Evolutionary conservation across 2,888 invertebrate species (phyloP).

Genomic region (Eristalis tenax): DNA sequence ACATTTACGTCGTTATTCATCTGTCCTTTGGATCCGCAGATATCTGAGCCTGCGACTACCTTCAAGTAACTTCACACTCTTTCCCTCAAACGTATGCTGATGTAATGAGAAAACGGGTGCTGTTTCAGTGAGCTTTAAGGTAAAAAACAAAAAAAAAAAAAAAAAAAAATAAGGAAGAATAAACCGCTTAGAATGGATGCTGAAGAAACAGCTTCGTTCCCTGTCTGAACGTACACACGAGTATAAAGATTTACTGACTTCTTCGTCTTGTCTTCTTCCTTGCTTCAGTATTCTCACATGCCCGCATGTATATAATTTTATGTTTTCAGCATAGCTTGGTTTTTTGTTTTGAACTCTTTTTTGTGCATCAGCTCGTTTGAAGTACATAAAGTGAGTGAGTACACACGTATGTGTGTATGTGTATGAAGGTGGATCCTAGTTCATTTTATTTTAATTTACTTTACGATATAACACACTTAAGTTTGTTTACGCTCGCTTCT

Average conservation of each 20-base stretch:
- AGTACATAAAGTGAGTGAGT: not conserved
- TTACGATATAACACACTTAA: slow-evolving; percentile 71
- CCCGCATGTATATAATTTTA: slow-evolving; percentile 11
- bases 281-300: not conserved
- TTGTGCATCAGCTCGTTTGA: not conserved
- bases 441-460: slow-evolving; percentile 72
- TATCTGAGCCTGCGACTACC: slow-evolving; percentile 8
- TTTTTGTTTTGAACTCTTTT: slow-evolving; percentile 31
- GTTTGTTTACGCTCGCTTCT: slow-evolving; percentile 50
- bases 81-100: slow-evolving; percentile 43
- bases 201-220: slow-evolving; percentile 38
- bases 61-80: slow-evolving; percentile 52
- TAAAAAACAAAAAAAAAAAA: not conserved
- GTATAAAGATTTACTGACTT: slow-evolving; percentile 65
- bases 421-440: slow-evolving; percentile 65
- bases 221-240: slow-evolving; percentile 55
- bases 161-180: slow-evolving; percentile 8
- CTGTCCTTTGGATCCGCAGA: slow-evolving; percentile 25
- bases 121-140: slow-evolving; percentile 28
- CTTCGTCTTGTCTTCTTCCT: slow-evolving; percentile 27
- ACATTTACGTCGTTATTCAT: slow-evolving; percentile 23
- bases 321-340: slow-evolving; percentile 58
- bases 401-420: slow-evolving; percentile 8
- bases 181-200: not conserved
- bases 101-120: slow-evolving; percentile 51